Conservation (phyloP, 2,888 invertebrate species). For the Melipona bicolor region DNA sequence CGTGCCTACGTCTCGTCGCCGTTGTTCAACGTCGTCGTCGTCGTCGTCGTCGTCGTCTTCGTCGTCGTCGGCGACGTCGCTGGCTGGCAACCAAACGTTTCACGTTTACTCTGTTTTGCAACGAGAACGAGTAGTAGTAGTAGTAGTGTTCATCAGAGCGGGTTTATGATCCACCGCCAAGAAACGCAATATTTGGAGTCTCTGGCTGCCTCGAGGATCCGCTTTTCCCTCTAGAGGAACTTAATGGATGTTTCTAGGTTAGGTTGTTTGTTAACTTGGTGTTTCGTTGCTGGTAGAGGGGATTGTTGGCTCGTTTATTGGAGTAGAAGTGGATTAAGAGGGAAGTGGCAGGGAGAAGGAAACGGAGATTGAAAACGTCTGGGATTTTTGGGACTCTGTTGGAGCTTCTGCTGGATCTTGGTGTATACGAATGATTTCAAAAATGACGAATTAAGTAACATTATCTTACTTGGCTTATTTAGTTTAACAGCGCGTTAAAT, state of each 20-base stretch:
- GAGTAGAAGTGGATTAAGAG: not conserved
- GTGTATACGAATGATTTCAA: too few relatives aligned
- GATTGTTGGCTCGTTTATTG: not conserved
- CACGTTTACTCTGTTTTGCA: not conserved
- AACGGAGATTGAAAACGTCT: not conserved
- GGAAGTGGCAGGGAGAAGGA: not conserved
- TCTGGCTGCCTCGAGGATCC: not conserved
- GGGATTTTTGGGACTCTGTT: too few relatives aligned
- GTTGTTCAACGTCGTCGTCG: conserved; percentile 4
- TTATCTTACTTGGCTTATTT: too few relatives aligned
- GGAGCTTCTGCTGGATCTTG: not conserved
- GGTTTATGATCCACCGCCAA: conserved; percentile 23
- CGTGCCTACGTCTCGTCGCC: not conserved
- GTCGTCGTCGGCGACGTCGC: too few relatives aligned
- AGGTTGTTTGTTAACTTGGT: conserved; percentile 7
- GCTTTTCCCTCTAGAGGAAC: not conserved
- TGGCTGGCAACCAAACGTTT: not conserved
- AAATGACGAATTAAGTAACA: too few relatives aligned
- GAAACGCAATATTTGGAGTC: conserved; percentile 4
- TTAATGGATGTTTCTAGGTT: conserved; percentile 13
- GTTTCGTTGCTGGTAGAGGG: not conserved
- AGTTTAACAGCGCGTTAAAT: too few relatives aligned
- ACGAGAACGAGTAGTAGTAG: not conserved
- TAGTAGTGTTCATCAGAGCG: conserved; percentile 14
- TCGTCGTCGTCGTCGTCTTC: too few relatives aligned